A percentile compares a stretch with the other conserved stretches of the same genome.
phyloP scores from a whole-genome alignment of 1,140 invertebrate species.

The Elymnias hypermnestra region DNA sequence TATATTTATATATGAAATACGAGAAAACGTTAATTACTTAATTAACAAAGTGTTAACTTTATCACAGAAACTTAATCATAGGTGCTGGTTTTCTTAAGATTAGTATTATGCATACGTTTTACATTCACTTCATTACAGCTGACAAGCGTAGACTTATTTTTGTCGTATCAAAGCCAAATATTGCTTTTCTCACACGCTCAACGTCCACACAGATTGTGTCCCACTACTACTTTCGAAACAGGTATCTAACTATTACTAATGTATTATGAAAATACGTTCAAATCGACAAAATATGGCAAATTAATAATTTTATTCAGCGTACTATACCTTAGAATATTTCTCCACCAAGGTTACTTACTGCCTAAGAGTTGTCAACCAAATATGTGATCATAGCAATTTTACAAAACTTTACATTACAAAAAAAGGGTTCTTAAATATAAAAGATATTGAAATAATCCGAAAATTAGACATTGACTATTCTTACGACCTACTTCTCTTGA shows the following conservation, averaged over 20 bases:
- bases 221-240: constrained; percentile 6
- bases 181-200: background rate
- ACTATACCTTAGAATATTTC: constrained; percentile 47
- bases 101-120: constrained; percentile 42
- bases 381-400: constrained; percentile 37
- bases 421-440: constrained; percentile 16
- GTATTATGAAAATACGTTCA: constrained; percentile 35
- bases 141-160: constrained; percentile 27
- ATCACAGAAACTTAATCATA: constrained; percentile 10
- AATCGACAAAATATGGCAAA: constrained; percentile 69
- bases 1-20: too few relatives aligned
- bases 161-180: constrained; percentile 20
- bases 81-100: constrained; percentile 21
- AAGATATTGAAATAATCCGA: constrained; percentile 19
- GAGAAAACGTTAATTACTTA: background rate
- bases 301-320: constrained; percentile 35
- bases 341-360: constrained; percentile 37
- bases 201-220: background rate
- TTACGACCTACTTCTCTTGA: constrained; percentile 67
- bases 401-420: constrained; percentile 22
- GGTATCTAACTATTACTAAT: constrained; percentile 2
- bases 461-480: constrained; percentile 30
- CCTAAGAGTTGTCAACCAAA: constrained; percentile 29
- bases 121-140: constrained; percentile 37
- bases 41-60: constrained; percentile 5